Evolutionary conservation across 2,797 vertebrate species (phyloP).

Genomic region (Falco novaeseelandiae): DNA sequence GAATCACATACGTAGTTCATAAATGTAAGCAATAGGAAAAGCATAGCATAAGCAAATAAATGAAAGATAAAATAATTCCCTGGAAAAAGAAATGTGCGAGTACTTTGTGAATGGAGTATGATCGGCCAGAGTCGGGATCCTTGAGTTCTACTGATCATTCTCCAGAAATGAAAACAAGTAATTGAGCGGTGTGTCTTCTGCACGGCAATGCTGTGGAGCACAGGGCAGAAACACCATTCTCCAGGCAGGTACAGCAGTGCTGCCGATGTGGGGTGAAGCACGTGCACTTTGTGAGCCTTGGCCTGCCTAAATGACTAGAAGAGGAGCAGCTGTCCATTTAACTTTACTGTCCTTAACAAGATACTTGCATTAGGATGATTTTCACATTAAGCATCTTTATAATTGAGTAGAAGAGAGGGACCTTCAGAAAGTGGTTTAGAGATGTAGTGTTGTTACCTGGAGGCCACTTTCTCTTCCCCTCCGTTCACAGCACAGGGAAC

Average conservation of each 20-base stretch:
- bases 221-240: accelerated
- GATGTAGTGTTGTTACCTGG: background rate
- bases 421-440: background rate
- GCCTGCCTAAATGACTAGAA: background rate
- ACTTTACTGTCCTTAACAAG: background rate
- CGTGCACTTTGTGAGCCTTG: background rate
- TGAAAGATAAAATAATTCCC: background rate
- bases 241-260: background rate
- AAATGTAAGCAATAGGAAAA: background rate
- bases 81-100: background rate
- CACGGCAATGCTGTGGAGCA: background rate
- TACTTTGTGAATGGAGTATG: background rate
- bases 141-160: background rate
- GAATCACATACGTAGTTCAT: background rate
- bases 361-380: background rate
- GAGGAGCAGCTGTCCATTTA: background rate
- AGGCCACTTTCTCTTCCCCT: background rate
- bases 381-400: background rate
- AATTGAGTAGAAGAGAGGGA: background rate
- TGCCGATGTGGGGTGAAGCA: background rate
- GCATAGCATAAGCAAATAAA: background rate
- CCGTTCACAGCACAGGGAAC: background rate
- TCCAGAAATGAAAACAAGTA: background rate
- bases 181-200: background rate
- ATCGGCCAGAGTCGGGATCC: background rate